These are phyloP conservation scores for Raillietiella orientalis DNA, from an alignment of 2,888 invertebrate genomes.

Conservation along the genomic window DNA sequence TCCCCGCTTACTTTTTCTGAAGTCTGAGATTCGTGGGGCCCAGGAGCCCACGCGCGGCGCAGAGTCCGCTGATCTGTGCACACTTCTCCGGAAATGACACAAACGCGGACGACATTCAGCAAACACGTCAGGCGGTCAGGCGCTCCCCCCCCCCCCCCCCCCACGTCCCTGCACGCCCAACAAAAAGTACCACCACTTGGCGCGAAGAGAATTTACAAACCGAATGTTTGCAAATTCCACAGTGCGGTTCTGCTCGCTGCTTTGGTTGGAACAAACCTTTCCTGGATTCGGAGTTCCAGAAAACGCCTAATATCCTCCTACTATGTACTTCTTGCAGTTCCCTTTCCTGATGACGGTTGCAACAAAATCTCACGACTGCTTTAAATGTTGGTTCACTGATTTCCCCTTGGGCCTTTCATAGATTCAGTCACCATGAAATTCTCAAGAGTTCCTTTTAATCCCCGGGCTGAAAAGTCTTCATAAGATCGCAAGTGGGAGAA, in stretches of 20 bases:
- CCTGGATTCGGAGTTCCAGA: slow-evolving; percentile 1
- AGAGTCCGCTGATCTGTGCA: slow-evolving; percentile 82
- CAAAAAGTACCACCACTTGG: too few species aligned
- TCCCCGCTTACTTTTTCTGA: slow-evolving; percentile 25
- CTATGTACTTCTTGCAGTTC: slow-evolving; percentile 49
- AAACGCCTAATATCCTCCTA: slow-evolving; percentile 11
- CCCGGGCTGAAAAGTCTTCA: background rate
- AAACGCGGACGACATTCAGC: slow-evolving; percentile 60
- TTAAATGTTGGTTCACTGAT: too few species aligned
- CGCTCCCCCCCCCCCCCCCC: slow-evolving; percentile 78
- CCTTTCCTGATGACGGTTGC: slow-evolving; percentile 59
- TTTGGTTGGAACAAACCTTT: slow-evolving; percentile 29
- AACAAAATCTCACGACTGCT: too few species aligned
- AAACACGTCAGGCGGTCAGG: slow-evolving; percentile 71
- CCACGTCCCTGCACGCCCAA: slow-evolving; percentile 33
- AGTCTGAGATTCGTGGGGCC: slow-evolving; percentile 69
- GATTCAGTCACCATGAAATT: too few species aligned
- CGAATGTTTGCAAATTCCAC: slow-evolving; percentile 42
- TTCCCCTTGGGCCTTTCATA: too few species aligned
- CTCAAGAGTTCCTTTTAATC: too few species aligned
- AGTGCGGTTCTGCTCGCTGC: slow-evolving; percentile 28
- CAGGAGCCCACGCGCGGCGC: slow-evolving; percentile 60
- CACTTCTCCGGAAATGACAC: slow-evolving; percentile 46
- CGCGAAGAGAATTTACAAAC: too few species aligned
- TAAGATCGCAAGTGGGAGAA: too few species aligned